Percentiles rank a stretch among this genome's conserved stretches.
Conservation (phyloP, 2,797 vertebrate genomes). For the Heterohyrax brucei region DNA sequence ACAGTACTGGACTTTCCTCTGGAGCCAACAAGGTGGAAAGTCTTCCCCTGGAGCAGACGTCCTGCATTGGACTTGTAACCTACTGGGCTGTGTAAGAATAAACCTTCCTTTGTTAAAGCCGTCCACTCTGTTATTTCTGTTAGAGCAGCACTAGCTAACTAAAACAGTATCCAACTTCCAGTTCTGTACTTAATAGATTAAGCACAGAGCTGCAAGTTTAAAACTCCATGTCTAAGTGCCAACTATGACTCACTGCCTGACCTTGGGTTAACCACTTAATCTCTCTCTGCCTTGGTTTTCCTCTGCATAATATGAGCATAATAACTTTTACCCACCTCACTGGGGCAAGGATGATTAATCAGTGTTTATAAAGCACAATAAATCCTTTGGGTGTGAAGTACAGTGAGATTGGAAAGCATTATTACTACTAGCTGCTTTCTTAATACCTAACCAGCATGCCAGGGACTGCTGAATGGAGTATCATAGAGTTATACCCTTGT, state of each 20-base stretch:
- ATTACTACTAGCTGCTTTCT: constrained; percentile 78
- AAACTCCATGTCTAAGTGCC: constrained; percentile 44
- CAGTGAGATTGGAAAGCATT: constrained; percentile 64
- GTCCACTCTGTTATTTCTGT: too few relatives aligned
- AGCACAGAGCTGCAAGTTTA: constrained; percentile 28
- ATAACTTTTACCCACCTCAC: constrained; percentile 78
- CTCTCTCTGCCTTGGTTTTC: constrained; percentile 69
- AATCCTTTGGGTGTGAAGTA: constrained; percentile 72
- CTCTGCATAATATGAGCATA: constrained; percentile 76
- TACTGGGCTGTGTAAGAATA: too few relatives aligned
- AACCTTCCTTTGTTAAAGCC: too few relatives aligned
- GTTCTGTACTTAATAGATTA: constrained; percentile 48
- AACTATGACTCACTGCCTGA: constrained; percentile 64
- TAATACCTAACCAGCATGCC: constrained; percentile 67
- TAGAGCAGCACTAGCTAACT: too few relatives aligned
- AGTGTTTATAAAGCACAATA: constrained; percentile 80
- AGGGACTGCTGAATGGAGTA: neutral
- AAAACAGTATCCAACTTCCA: neutral
- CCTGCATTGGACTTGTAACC: too few relatives aligned
- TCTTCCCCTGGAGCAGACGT: too few relatives aligned
- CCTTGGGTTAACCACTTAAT: constrained; percentile 74
- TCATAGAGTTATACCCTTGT: neutral
- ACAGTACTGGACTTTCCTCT: too few relatives aligned
- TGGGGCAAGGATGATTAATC: constrained; percentile 76
- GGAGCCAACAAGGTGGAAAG: too few relatives aligned